phyloP scores from a whole-genome alignment of 2,113 vertebrate genomes.

The Barnardius zonarius region DNA sequence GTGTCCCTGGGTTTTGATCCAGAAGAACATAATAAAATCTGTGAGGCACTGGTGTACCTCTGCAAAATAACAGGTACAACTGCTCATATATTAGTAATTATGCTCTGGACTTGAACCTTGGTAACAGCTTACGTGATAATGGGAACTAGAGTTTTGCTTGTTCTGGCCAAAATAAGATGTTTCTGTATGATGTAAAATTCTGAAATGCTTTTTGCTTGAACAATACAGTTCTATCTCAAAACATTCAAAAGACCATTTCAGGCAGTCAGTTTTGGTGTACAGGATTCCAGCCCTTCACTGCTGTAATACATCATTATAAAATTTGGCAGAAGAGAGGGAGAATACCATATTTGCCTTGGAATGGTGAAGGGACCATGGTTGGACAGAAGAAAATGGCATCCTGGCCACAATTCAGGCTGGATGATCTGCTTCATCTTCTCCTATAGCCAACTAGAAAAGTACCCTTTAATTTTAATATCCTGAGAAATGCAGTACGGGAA shows the following conservation, averaged over 20 bases:
- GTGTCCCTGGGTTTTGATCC: not conserved
- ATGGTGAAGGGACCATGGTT: fast-evolving
- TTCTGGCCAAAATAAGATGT: not conserved
- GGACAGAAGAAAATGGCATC: not conserved
- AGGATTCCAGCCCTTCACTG: not conserved
- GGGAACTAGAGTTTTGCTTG: not conserved
- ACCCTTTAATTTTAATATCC: not conserved
- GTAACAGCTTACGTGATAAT: not conserved
- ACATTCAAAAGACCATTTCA: not conserved
- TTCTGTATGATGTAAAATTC: not conserved
- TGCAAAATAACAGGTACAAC: not conserved
- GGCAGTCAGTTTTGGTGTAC: not conserved
- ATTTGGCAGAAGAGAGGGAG: not conserved
- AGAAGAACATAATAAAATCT: not conserved
- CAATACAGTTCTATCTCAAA: not conserved
- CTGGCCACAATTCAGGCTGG: not conserved
- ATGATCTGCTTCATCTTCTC: not conserved
- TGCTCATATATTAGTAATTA: not conserved
- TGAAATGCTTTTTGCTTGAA: not conserved
- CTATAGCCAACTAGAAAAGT: not conserved
- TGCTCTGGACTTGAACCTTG: not conserved
- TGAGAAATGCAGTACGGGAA: not conserved
- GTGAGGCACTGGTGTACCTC: not conserved
- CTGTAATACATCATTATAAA: not conserved
- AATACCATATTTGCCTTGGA: not conserved